phyloP scores from a whole-genome alignment of 1,140 invertebrate genomes.

The Drosophila truncata region DNA sequence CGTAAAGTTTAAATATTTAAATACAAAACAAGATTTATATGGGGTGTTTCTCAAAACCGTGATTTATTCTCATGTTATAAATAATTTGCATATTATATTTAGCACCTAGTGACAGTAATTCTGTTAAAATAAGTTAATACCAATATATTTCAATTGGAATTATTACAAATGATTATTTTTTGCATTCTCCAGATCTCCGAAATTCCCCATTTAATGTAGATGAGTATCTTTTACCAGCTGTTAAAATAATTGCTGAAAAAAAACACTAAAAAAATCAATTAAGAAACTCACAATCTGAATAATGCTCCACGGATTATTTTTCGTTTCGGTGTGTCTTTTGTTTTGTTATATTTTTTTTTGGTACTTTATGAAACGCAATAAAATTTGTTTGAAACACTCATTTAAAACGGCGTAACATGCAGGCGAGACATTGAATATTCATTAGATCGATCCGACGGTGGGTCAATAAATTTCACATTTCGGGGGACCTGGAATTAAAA shows the following conservation, averaged over 20 bases:
- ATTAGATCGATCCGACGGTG: conserved; percentile 59
- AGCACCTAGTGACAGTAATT: conserved; percentile 6
- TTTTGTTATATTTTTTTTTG: background rate
- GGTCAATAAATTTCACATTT: conserved; percentile 62
- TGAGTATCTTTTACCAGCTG: conserved; percentile 30
- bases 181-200: background rate
- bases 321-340: conserved; percentile 34
- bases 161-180: conserved; percentile 1
- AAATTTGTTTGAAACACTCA: conserved; percentile 76
- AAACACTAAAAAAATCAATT: conserved; percentile 61
- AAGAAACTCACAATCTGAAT: conserved; percentile 30
- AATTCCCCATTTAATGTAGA: conserved; percentile 35
- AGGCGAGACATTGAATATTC: conserved; percentile 70
- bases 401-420: conserved; percentile 75
- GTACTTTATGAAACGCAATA: conserved; percentile 69
- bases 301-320: conserved; percentile 29
- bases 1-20: conserved; percentile 3
- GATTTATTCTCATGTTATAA: background rate
- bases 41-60: background rate
- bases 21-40: conserved; percentile 1
- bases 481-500: conserved; percentile 15
- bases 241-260: conserved; percentile 42
- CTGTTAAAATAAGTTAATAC: conserved; percentile 4
- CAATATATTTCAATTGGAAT: background rate
- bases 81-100: background rate